Evolutionary conservation across 2,797 vertebrate genomes (phyloP), one percentile per base, ranked within the genome.

Genomic region (Ctenosaura bakeri): DNA sequence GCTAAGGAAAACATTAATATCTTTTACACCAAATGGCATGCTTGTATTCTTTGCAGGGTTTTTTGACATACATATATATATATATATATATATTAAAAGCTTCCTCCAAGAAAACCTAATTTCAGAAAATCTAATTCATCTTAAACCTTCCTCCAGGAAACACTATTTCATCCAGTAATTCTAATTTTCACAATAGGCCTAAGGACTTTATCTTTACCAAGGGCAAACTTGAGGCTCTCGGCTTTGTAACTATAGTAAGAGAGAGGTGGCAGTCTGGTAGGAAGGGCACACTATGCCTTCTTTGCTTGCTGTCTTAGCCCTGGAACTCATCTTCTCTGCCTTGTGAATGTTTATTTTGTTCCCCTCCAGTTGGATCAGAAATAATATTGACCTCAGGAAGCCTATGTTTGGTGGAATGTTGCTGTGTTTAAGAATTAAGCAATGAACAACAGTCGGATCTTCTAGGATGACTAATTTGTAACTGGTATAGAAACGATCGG

Each of bases 1-100:
- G 3, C 92, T 92, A 88, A 83, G 91, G 91, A 90, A 93, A 93
- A 73, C 90, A 88, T 91, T 89, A 87, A 50, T 89, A 77, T 85
- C 8, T 85, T 93, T 92, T 92, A 71, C 38, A 86, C 90, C 54
- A 92, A 90, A 90, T 83, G 73, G 20, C 74, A 78, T 42, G 54
- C 35, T 10, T 14, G 6, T 29, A 56, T 78, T 88, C 80, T 83
- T 35, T 42, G 73, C 52, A 8, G 52, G 13, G 29, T 16, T 69
- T 35, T 74, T 50, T 24, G 29, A n/a, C 22, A 32, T 54, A 18
- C 6, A 32, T n/a, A 59, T 42, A 83, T 56, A 56, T 1, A 56
- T 56, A 56, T 56, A 32, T 32, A 59, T 42, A n/a, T 80, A 16
- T 54, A 13, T 35, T 54, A 66, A 64, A 52, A 84, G 29, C n/a